These are phyloP conservation scores for Plutomurus gul DNA, from an alignment of 1,140 invertebrate species.

Conservation along the genomic window DNA sequence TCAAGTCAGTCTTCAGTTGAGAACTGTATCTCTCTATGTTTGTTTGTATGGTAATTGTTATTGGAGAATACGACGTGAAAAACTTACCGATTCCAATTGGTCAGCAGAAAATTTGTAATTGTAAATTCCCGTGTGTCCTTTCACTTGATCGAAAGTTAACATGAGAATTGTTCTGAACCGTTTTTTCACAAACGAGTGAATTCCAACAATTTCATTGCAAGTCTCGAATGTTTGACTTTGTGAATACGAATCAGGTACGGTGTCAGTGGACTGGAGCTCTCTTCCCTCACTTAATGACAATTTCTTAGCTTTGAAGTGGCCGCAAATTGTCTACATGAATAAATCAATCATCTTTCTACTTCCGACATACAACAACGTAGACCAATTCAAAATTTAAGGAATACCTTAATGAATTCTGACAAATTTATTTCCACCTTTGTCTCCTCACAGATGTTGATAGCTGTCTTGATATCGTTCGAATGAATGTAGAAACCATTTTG, in stretches of 20 bases:
- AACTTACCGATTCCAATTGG: neutral
- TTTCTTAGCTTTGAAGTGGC: slow-evolving; percentile 62
- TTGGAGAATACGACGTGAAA: neutral
- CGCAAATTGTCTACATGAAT: slow-evolving; percentile 63
- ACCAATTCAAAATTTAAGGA: neutral
- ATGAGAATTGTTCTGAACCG: slow-evolving; percentile 35
- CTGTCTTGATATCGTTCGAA: slow-evolving; percentile 69
- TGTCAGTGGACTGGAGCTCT: neutral
- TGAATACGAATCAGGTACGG: too few species aligned
- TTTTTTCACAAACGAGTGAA: slow-evolving; percentile 43
- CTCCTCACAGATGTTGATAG: slow-evolving; percentile 76
- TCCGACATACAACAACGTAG: neutral
- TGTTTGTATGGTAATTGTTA: neutral
- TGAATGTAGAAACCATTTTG: slow-evolving; percentile 66
- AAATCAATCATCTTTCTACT: neutral
- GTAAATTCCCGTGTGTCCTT: slow-evolving; percentile 8
- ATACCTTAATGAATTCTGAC: slow-evolving; percentile 68
- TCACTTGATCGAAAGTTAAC: slow-evolving; percentile 19
- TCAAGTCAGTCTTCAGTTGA: neutral
- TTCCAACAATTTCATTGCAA: neutral
- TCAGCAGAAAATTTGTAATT: slow-evolving; percentile 35
- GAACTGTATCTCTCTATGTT: neutral
- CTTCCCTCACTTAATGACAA: neutral
- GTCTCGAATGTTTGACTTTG: neutral
- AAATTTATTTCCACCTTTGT: slow-evolving; percentile 72